Conservation (phyloP, 2,888 invertebrate species). For the Syrphus vitripennis region DNA sequence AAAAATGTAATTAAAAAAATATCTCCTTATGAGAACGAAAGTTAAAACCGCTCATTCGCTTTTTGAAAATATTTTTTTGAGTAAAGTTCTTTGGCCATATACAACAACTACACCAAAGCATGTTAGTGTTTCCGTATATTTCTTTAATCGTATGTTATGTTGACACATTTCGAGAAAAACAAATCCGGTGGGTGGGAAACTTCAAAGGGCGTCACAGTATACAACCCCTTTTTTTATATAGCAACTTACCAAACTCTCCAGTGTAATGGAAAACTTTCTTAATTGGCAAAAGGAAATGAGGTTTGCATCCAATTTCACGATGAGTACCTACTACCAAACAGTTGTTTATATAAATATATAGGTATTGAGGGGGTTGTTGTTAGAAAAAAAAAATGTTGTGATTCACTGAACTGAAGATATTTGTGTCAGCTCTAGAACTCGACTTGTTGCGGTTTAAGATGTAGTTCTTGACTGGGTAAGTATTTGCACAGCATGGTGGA, state of each 20-base stretch:
- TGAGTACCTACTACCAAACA: not conserved
- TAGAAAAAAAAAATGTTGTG: no score
- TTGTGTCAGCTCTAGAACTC: slow-evolving; percentile 34
- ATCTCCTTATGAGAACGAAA: no score
- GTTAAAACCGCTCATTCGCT: not conserved
- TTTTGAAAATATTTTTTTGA: not conserved
- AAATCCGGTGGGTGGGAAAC: not conserved
- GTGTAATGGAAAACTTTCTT: slow-evolving; percentile 53
- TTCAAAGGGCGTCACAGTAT: not conserved
- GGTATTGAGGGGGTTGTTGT: not conserved
- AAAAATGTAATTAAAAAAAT: slow-evolving; percentile 46
- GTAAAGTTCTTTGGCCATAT: not conserved
- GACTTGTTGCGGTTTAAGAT: slow-evolving; percentile 37
- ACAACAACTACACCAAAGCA: not conserved
- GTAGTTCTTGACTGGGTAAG: not conserved
- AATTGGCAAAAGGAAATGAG: slow-evolving; percentile 60
- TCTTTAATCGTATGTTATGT: slow-evolving; percentile 7
- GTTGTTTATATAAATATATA: not conserved
- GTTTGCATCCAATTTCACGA: slow-evolving; percentile 22
- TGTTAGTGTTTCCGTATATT: slow-evolving; percentile 1
- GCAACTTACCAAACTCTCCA: not conserved
- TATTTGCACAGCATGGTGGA: not conserved
- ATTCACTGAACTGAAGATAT: slow-evolving; percentile 32
- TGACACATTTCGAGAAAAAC: slow-evolving; percentile 34
- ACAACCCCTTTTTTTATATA: not conserved